phyloP scores from a whole-genome alignment of 1,140 invertebrate genomes.

The Formica selysi region DNA sequence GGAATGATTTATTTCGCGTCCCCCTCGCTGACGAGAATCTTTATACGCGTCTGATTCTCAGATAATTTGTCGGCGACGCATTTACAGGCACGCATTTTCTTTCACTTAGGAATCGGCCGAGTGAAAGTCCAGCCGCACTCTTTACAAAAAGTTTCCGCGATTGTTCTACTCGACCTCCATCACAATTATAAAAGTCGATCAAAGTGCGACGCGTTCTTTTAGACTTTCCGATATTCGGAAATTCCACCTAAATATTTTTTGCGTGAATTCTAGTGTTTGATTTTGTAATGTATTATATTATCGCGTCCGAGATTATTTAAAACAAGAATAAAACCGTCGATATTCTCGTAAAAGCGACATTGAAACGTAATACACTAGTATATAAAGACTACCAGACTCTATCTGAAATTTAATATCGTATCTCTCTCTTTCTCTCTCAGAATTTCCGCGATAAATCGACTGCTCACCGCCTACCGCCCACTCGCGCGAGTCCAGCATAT shows the following conservation, averaged over 20 bases:
- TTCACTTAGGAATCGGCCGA: conserved; percentile 10
- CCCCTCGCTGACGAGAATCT: conserved; percentile 56
- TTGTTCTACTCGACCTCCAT: conserved; percentile 24
- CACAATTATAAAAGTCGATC: conserved; percentile 53
- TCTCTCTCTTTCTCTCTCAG: conserved; percentile 30
- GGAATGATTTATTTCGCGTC: conserved; percentile 63
- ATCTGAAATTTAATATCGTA: conserved; percentile 79
- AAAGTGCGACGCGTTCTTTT: neutral
- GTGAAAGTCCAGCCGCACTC: conserved; percentile 41
- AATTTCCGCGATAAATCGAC: conserved; percentile 75
- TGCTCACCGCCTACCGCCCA: conserved; percentile 70
- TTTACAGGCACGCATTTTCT: conserved; percentile 27
- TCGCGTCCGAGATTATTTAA: neutral
- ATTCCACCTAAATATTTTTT: neutral
- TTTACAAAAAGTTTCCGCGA: conserved; percentile 9
- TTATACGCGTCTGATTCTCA: conserved; percentile 48
- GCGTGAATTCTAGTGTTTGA: neutral
- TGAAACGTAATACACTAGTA: conserved; percentile 69
- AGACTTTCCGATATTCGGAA: conserved; percentile 26
- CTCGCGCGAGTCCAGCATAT: conserved; percentile 64
- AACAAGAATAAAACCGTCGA: conserved; percentile 20
- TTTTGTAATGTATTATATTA: neutral
- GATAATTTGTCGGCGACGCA: conserved; percentile 39
- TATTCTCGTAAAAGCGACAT: conserved; percentile 38
- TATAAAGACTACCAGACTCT: conserved; percentile 62